Conservation (phyloP, 2,113 vertebrate species). For the Jacana jacana region DNA sequence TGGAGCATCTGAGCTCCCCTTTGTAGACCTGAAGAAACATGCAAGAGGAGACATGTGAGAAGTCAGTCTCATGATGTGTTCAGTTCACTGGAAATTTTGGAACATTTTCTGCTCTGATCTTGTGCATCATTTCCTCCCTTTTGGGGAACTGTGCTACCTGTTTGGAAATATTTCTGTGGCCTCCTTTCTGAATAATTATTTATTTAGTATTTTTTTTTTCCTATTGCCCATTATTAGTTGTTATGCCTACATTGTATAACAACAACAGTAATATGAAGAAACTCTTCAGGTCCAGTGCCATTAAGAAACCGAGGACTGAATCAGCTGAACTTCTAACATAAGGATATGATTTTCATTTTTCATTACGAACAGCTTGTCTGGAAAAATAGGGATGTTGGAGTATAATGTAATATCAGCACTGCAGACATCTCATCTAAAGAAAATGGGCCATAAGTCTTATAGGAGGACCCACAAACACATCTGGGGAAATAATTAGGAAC, state of each 20-base stretch:
- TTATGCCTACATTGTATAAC: constrained; percentile 37
- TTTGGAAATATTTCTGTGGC: background rate
- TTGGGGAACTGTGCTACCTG: background rate
- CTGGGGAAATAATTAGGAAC: background rate
- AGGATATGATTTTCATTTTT: constrained; percentile 34
- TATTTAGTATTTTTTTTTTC: background rate
- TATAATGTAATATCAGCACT: background rate
- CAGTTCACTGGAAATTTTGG: background rate
- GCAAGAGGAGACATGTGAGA: background rate
- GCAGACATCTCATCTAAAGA: background rate
- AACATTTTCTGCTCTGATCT: background rate
- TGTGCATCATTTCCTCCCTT: background rate
- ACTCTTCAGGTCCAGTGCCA: background rate
- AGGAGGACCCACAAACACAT: background rate
- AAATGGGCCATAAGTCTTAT: background rate
- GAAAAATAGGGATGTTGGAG: background rate
- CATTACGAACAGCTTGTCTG: constrained; percentile 17
- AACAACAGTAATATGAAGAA: constrained; percentile 7
- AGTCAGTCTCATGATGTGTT: background rate
- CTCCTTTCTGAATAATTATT: background rate
- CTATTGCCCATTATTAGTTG: background rate
- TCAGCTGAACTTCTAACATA: constrained; percentile 25
- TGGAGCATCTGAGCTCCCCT: background rate
- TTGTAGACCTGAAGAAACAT: background rate
- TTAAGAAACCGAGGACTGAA: constrained; percentile 3